Base-by-base conservation (phyloP, 2,113 vertebrate species). In the Promerops cafer region DNA sequence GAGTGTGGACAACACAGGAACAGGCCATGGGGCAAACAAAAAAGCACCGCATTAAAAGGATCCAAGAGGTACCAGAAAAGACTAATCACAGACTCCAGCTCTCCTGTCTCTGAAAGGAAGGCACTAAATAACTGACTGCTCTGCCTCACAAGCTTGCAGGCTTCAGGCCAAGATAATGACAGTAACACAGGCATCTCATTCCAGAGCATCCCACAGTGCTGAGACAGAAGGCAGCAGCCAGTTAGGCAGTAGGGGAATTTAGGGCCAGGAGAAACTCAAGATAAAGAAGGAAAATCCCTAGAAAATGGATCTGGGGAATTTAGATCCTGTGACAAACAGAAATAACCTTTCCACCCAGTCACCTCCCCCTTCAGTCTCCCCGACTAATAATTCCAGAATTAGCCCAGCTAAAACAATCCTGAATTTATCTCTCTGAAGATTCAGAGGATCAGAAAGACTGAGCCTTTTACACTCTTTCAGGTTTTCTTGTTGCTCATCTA, bases 151-250 rank as follows among this genome's bases (percentile, higher is more conserved):
- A 84, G 69, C 57, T 35, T 30, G 33, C 71, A 82, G 59, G 75
- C 90, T 86, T 65, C 59, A 63, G 87, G 87, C 64, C 74, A 91
- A 87, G 91, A 63, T 83, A 93, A 93, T 7, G 37, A 88, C 71
- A 81, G 24, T 13, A 81, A 60, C 7, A 4, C 68, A 64, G 76
- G 71, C 18, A 20, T 42, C 49, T 81, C 93, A 94, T 75, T 78
- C 68, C 90, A 71, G 79, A 90, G 85, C 85, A 92, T 81, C 90
- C 85, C 88, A 49, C 1, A 0, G 26, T 21, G 76, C 79, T 27
- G 33, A 94, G 84, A 95, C 64, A 93, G 71, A 95, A 91, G 91
- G 83, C 91, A 93, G 87, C 72, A 93, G 68, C 44, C 60, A 40
- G 54, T 82, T 9, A 59, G 68, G 59, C 63, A 90, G 75, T 7